These are phyloP conservation scores for Crioceris asparagi DNA, from an alignment of 2,888 invertebrate genomes.

Conservation along the genomic window DNA sequence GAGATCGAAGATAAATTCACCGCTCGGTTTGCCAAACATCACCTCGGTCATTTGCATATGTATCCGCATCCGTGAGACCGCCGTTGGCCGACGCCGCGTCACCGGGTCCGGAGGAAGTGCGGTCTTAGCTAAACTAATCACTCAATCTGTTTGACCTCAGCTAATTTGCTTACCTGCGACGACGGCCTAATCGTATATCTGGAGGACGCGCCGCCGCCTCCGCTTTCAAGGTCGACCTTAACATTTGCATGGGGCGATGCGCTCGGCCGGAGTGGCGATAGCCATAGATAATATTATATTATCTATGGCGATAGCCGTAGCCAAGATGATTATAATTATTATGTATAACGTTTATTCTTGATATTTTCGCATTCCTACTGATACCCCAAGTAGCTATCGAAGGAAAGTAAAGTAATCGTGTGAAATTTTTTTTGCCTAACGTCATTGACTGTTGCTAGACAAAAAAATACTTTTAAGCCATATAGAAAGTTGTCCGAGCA, in stretches of 20 bases:
- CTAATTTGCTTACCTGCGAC: slow-evolving; percentile 33
- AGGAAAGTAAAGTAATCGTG: no score
- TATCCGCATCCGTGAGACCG: slow-evolving; percentile 12
- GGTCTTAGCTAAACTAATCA: slow-evolving; percentile 38
- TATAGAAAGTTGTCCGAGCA: no score
- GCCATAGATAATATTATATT: no score
- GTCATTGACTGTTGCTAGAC: no score
- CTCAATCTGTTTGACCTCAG: slow-evolving; percentile 38
- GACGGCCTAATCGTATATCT: no score
- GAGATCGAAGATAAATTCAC: slow-evolving; percentile 37
- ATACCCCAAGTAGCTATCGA: no score
- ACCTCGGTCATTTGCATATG: slow-evolving; percentile 34
- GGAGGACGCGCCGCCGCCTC: slow-evolving; percentile 1
- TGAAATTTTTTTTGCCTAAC: no score
- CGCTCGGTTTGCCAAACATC: slow-evolving; percentile 38
- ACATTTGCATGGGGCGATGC: not conserved
- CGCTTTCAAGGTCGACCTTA: not conserved
- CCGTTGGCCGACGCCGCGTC: slow-evolving; percentile 12
- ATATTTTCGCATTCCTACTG: no score
- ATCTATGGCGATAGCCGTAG: no score
- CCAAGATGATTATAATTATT: no score
- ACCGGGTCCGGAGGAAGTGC: slow-evolving; percentile 24
- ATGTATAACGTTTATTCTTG: no score
- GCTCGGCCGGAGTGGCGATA: not conserved
- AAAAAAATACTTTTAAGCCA: no score